Percentiles rank a stretch among this genome's conserved stretches.
Evolutionary conservation across 2,797 vertebrate species (phyloP).

Genomic region (Mergus octosetaceus): DNA sequence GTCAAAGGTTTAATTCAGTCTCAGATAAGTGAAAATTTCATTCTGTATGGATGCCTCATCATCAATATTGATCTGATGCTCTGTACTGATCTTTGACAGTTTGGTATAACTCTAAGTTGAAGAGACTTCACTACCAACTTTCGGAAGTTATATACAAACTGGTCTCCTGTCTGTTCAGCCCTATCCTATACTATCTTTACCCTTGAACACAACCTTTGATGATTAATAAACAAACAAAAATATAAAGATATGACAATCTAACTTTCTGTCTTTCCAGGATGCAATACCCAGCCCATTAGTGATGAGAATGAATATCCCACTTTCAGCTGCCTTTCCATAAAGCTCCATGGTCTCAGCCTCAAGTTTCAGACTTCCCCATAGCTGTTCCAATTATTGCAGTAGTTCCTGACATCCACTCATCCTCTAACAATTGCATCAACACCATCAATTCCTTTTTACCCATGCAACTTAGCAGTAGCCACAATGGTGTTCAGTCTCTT

Average conservation of each 20-base stretch:
- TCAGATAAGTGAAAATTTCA: not conserved
- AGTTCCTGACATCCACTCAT: slow-evolving; percentile 24
- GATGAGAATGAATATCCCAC: not conserved
- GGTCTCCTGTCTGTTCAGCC: not conserved
- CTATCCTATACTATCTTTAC: not conserved
- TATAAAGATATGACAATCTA: not conserved
- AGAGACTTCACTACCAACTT: not conserved
- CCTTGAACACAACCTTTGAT: not conserved
- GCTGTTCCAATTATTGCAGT: not conserved
- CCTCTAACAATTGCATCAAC: slow-evolving; percentile 1
- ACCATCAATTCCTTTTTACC: not conserved
- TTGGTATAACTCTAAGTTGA: not conserved
- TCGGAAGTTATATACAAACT: not conserved
- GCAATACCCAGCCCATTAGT: not conserved
- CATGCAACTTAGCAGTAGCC: not conserved
- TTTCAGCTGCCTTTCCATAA: not conserved
- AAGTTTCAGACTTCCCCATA: not conserved
- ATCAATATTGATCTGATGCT: not conserved
- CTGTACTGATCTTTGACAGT: not conserved
- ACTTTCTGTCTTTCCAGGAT: not conserved
- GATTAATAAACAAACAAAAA: too few species aligned
- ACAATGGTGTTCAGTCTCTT: slow-evolving; percentile 46
- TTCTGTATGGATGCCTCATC: not conserved
- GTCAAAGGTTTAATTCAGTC: not conserved
- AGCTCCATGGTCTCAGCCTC: not conserved